Base-by-base conservation (phyloP, 2,113 vertebrate genomes). In the Syngnathus typhle region DNA sequence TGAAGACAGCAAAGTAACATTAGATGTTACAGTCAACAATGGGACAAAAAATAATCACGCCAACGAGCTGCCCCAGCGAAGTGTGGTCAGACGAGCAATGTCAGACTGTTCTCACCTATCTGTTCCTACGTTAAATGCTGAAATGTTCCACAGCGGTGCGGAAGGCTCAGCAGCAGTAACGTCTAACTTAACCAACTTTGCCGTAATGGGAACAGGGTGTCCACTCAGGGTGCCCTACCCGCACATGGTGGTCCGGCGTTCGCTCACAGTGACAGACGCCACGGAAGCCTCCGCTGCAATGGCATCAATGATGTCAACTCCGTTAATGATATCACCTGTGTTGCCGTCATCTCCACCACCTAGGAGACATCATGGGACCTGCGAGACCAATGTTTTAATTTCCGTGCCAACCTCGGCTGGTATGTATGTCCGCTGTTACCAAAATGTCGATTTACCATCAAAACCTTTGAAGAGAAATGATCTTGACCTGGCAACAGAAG, bases 81-180 rank as follows among this genome's bases (percentile, higher is more conserved):
- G 73, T 55, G 73, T 76, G 62, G 91, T 98, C 80, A 89, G 93
- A 70, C 92, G 95, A 4, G 91, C 95, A 2, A 93, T 98, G 91
- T 98, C 96, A 0, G 96, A 95, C 78, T 95, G 93, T 81, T 93
- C 94, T 3, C 96, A 94, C 81, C 88, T 98, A 81, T 92, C 94
- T 0, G 95, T 97, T 74, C 96, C 95, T 52, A 90, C 87, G 75
- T 18, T 85, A 7, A 67, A 7, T 79, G 91, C 82, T 61, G 92
- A 65, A 83, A 92, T 88, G 73, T 95, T 81, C 85, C 91, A 4
- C 89, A 95, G 81, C 87, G 90, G 79, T 91, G 93, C 83, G 89
- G 93, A 19, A 86, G 90, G 71, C 43, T 69, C 59, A 1, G 49
- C 75, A 19, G 47, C 11, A 27, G 75, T 75, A 66, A 13, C 37